Base-by-base conservation (phyloP, 2,888 invertebrate genomes). In the Nowickia ferox region DNA sequence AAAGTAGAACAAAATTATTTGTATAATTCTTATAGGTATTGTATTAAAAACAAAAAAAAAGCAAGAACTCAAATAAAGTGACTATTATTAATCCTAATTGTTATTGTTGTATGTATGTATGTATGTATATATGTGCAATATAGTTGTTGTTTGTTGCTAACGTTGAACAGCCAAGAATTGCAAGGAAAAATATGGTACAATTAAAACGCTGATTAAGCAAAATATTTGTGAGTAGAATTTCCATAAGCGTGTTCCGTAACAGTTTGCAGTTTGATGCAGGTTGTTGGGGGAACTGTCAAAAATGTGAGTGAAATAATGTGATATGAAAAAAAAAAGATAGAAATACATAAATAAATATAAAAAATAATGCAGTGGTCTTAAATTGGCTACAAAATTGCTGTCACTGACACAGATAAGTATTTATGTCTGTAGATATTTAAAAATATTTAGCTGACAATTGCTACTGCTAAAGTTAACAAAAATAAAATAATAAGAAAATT, bases 191-290 rank as follows among this genome's bases (percentile, higher is more conserved):
- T 46, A 19, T 15, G 13, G n/a, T 38, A 38, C 10, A 65, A 66
- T 57, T 68, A 48, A 79, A 79, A 17, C 65, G 74, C 74, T 74
- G 74, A 74, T 80, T 80, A 80, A 80, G 80, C 80, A 57, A 76
- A 68, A 61, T 30, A 30, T 30, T 48, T 68, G 22, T 76, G 40
- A 63, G 38, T 63, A 53, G 19, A 69, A 55, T 82, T 72, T 72
- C 22, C 40, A 72, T 46, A 19, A 79, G 46, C 30, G 66, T 57
- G 19, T 44, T 19, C 46, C 22, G 30, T 30, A 22, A 48, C 15
- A 19, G 6, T 71, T 77, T n/a, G 48, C 38, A 68, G 71, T 53
- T 30, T 55, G 9, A 38, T 55, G 46, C 79, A 69, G 53, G 53
- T 69, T 77, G 57, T 63, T 68, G 17, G 30, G 30, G 59, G 15